phyloP scores from a whole-genome alignment of 2,888 invertebrate species.

The Pristionchus arcanus region DNA sequence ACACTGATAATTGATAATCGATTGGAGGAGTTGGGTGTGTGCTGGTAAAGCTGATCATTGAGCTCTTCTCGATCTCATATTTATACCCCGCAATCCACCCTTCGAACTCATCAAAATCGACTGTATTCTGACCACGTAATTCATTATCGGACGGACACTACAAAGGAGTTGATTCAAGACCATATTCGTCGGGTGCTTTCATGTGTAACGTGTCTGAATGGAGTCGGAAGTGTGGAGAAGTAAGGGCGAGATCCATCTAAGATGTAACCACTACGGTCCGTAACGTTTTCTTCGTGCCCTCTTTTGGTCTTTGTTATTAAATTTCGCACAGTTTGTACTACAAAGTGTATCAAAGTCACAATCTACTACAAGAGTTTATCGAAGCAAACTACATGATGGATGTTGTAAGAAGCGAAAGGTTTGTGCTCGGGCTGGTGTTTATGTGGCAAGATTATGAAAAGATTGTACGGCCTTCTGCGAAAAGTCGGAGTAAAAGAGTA shows the following conservation, averaged over 20 bases:
- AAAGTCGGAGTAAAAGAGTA: neutral
- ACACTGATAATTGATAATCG: slow-evolving; percentile 5
- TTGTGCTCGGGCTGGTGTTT: too few relatives aligned
- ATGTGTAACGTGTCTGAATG: neutral
- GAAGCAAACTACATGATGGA: too few relatives aligned
- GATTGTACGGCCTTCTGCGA: neutral
- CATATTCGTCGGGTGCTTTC: neutral
- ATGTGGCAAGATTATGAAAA: too few relatives aligned
- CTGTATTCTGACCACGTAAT: slow-evolving; percentile 4
- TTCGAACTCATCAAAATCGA: neutral
- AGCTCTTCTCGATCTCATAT: neutral
- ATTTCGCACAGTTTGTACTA: too few relatives aligned
- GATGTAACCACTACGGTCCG: neutral
- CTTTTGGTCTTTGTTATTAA: too few relatives aligned
- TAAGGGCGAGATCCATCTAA: neutral
- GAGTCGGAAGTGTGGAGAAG: neutral
- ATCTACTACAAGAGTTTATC: too few relatives aligned
- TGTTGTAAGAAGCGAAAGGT: too few relatives aligned
- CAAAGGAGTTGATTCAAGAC: neutral
- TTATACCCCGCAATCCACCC: neutral
- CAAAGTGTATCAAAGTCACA: too few relatives aligned
- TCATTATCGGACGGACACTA: neutral
- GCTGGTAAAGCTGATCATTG: neutral
- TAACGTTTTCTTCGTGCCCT: neutral
- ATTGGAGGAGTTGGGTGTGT: neutral